Evolutionary conservation across 2,113 vertebrate genomes (phyloP), one percentile per base, ranked within the genome.

Genomic region (Apodemus speciosus): DNA sequence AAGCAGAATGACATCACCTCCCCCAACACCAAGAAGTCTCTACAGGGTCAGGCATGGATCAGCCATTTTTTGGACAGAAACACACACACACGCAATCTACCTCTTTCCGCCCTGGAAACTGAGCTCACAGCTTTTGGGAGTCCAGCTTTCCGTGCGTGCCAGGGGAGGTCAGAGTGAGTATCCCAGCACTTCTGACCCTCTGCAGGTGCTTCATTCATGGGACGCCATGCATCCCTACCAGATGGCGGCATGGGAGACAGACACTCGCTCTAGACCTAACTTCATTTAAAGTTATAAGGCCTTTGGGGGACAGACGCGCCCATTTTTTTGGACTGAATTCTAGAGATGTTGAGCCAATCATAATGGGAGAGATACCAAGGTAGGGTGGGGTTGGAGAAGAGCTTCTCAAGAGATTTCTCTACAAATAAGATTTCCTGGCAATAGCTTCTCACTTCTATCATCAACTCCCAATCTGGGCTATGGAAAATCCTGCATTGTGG

Each of bases 1-100:
- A 97, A 96, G 84, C 2, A 66, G 56, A 83, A 83, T 97, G 96
- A 97, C 75, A 92, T 97, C 96, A 96, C 88, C 95, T 89, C 80
- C 83, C 51, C 13, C 40, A 32, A 84, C 76, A 96, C 96, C 97
- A 96, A 92, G 73, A 95, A 94, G 90, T 62, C 62, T 96, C 86
- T 90, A 53, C 51, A 88, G 81, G 94, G 93, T 97, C 96, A 96
- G 85, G 86, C 40, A 40, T 53, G 60, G 73, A 93, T 86, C 77
- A 89, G 86, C 92, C 90, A 95, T 94, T 60, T 60, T 92, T 84
- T 93, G 94, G 88, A 92, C 64, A 85, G 53, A 93, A n/a, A n/a
- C n/a, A 93, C 87, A 91, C 76, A 90, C 38, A 56, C 90, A 96
- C 69, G 80, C 80, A 69, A 21, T 73, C 93, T 79, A 76, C 90